Conservation (phyloP, 2,113 vertebrate species). For the Phyllostomus discolor region DNA sequence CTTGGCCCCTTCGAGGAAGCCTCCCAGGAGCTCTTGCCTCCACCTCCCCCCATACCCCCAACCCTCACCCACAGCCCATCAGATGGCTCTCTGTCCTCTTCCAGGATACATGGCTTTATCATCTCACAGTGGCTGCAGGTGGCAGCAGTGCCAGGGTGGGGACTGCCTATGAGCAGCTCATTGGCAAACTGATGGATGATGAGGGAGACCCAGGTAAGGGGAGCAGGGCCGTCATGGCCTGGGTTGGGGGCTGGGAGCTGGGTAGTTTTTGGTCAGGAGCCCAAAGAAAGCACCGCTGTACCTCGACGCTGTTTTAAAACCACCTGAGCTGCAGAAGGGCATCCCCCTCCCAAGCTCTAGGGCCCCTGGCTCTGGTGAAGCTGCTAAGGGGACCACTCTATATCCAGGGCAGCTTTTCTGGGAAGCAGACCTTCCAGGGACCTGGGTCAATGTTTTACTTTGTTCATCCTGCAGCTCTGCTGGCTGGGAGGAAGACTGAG, state of each 20-base stretch:
- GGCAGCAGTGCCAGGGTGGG: constrained; percentile 87
- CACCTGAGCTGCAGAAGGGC: background rate
- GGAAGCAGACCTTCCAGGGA: background rate
- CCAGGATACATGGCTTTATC: constrained; percentile 95
- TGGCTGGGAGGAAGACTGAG: background rate
- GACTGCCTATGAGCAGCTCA: constrained; percentile 95
- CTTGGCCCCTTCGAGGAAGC: background rate
- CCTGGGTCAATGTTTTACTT: constrained; percentile 37
- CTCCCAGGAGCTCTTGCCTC: background rate
- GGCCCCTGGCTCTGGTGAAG: background rate
- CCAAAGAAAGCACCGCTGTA: background rate
- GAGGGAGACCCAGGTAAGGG: constrained; percentile 91
- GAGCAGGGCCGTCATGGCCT: background rate
- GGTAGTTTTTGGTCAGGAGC: background rate
- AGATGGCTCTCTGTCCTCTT: constrained; percentile 19
- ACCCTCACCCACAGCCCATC: background rate
- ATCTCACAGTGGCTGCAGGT: constrained; percentile 93
- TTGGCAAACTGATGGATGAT: constrained; percentile 89
- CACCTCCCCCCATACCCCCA: background rate
- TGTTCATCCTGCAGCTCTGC: background rate
- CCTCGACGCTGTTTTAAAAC: background rate
- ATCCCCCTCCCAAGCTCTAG: background rate
- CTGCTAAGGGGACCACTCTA: background rate
- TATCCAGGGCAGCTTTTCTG: background rate
- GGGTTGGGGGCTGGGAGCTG: background rate